A percentile compares a stretch with the other conserved stretches of the same genome.
phyloP scores from a whole-genome alignment of 2,888 invertebrate genomes.

The Callosobruchus maculatus region DNA sequence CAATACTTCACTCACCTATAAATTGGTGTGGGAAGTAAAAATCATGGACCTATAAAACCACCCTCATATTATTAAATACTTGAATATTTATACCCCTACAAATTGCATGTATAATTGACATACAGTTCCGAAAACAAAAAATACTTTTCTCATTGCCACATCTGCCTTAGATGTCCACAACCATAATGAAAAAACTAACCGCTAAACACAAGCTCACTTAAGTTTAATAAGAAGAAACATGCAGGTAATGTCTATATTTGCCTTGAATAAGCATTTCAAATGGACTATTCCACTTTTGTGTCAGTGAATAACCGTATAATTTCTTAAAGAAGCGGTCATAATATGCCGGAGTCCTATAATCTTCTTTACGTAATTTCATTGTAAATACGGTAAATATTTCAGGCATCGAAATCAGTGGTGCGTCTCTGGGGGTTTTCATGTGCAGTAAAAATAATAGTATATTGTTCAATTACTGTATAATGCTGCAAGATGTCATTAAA shows the following conservation, averaged over 20 bases:
- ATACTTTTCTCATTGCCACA: too few species aligned
- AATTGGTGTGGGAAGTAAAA: too few species aligned
- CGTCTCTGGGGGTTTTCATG: not conserved
- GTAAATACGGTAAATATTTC: constrained; percentile 1
- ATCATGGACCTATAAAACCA: too few species aligned
- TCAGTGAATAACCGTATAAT: not conserved
- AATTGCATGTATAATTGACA: too few species aligned
- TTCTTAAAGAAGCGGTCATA: not conserved
- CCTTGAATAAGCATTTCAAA: not conserved
- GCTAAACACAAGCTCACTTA: not conserved
- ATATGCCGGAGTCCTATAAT: not conserved
- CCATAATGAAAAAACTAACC: not conserved
- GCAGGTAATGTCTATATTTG: not conserved
- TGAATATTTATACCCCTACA: too few species aligned
- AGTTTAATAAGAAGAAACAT: not conserved
- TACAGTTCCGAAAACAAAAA: too few species aligned
- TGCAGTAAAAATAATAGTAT: too few species aligned
- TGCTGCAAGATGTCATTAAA: too few species aligned
- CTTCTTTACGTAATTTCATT: not conserved
- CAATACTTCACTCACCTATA: too few species aligned
- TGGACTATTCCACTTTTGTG: not conserved
- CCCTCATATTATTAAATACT: too few species aligned
- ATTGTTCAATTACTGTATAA: too few species aligned
- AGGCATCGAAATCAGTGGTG: not conserved
- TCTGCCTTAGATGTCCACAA: not conserved